phyloP scores from a whole-genome alignment of 2,113 vertebrate species.

The Cryptomyrus ogoouensis region DNA sequence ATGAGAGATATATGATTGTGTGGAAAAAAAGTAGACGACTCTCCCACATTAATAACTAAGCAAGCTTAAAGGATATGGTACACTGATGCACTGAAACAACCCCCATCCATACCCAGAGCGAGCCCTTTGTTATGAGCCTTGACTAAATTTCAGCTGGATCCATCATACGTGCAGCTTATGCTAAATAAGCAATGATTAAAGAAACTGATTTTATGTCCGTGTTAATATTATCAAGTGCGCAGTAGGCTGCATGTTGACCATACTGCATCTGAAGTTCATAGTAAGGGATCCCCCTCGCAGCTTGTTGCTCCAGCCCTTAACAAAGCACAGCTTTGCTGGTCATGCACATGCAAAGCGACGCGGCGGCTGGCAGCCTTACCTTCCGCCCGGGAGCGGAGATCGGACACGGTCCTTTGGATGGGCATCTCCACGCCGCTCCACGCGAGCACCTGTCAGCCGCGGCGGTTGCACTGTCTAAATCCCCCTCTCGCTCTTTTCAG shows the following conservation, averaged over 20 bases:
- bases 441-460: conserved; percentile 62
- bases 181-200: neutral
- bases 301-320: conserved; percentile 13
- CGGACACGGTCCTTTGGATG: conserved; percentile 82
- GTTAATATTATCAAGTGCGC: neutral
- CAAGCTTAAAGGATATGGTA: neutral
- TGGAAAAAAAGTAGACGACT: neutral
- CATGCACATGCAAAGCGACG: neutral
- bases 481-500: neutral
- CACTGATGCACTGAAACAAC: neutral
- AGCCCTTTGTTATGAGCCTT: neutral
- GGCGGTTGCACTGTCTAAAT: neutral
- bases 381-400: conserved; percentile 79
- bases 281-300: neutral
- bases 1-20: neutral
- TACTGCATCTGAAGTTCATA: neutral
- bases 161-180: neutral
- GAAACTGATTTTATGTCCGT: neutral
- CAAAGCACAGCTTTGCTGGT: neutral
- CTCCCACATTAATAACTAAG: neutral
- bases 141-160: neutral
- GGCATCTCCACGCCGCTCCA: conserved; percentile 63
- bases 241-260: neutral
- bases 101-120: neutral
- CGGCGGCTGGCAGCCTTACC: conserved; percentile 59